Evolutionary conservation across 2,888 invertebrate genomes (phyloP).

Genomic region (Trissolcus brochymenae): DNA sequence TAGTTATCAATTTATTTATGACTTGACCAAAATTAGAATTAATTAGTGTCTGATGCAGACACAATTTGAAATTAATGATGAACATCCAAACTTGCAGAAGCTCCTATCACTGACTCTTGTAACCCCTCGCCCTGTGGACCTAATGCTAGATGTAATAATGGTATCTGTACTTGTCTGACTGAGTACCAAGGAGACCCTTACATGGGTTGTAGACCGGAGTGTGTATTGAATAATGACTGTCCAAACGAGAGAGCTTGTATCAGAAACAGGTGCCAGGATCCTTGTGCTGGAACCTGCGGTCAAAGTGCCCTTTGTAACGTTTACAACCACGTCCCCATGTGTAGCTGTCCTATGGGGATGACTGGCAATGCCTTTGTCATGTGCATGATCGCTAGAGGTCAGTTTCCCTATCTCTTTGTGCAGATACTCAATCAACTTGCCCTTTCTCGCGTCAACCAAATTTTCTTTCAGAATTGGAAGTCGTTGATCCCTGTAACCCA

Average conservation of each 20-base stretch:
- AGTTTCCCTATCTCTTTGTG: slow-evolving; percentile 14
- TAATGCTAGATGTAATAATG: slow-evolving; percentile 79
- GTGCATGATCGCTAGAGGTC: slow-evolving; percentile 78
- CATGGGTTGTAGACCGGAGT: slow-evolving; percentile 80
- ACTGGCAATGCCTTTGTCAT: slow-evolving; percentile 84
- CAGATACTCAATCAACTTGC: no score
- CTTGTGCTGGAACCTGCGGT: slow-evolving; percentile 76
- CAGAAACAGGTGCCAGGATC: slow-evolving; percentile 76
- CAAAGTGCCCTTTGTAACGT: slow-evolving; percentile 78
- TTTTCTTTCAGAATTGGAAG: slow-evolving; percentile 35
- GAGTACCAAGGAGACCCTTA: slow-evolving; percentile 81
- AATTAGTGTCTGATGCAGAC: no score
- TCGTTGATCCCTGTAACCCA: slow-evolving; percentile 81
- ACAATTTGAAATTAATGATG: neutral
- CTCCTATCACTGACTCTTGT: slow-evolving; percentile 72
- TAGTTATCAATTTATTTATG: no score
- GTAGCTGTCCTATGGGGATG: slow-evolving; percentile 82
- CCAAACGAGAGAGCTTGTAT: slow-evolving; percentile 76
- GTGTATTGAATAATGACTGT: slow-evolving; percentile 77
- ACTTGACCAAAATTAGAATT: no score
- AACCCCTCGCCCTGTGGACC: slow-evolving; percentile 84
- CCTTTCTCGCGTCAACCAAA: no score
- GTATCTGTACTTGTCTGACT: slow-evolving; percentile 79
- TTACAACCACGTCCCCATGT: slow-evolving; percentile 76
- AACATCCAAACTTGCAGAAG: slow-evolving; percentile 28